phyloP scores from a whole-genome alignment of 1,140 invertebrate genomes.

The Drosophila tropicalis region DNA sequence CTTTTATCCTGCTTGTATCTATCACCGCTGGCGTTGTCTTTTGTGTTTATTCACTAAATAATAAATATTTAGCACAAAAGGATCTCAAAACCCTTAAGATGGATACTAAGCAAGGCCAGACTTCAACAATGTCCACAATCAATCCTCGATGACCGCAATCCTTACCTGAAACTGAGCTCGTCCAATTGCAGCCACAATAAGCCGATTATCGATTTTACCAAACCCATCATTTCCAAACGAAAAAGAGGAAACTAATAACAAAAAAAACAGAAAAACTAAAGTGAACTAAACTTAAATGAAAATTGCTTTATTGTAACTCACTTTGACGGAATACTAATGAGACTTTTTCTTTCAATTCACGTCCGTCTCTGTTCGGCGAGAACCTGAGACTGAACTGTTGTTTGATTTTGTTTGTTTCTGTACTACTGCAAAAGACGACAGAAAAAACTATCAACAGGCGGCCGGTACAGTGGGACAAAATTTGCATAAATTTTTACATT shows the following conservation, averaged over 20 bases:
- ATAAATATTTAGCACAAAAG: constrained; percentile 11
- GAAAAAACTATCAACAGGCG: not conserved
- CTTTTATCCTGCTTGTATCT: not conserved
- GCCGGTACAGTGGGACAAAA: not conserved
- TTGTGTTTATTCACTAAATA: constrained; percentile 26
- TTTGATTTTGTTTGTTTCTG: not conserved
- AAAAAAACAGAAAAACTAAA: not conserved
- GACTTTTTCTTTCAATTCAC: not conserved
- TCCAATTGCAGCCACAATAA: constrained; percentile 37
- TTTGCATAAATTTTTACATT: too few species aligned
- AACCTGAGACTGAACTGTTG: constrained; percentile 1
- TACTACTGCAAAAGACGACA: not conserved
- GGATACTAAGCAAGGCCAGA: too few species aligned
- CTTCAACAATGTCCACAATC: not conserved
- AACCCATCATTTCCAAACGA: constrained; percentile 35
- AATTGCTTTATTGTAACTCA: constrained; percentile 2
- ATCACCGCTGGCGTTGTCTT: constrained; percentile 28
- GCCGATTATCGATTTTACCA: constrained; percentile 64
- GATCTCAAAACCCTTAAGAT: not conserved
- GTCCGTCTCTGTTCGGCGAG: not conserved
- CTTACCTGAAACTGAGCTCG: constrained; percentile 50
- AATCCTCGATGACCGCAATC: not conserved
- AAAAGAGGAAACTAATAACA: not conserved
- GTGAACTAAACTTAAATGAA: not conserved
- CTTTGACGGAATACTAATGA: not conserved